These are phyloP conservation scores for Nemotelus nigrinus DNA, from an alignment of 2,888 invertebrate species.

Conservation along the genomic window DNA sequence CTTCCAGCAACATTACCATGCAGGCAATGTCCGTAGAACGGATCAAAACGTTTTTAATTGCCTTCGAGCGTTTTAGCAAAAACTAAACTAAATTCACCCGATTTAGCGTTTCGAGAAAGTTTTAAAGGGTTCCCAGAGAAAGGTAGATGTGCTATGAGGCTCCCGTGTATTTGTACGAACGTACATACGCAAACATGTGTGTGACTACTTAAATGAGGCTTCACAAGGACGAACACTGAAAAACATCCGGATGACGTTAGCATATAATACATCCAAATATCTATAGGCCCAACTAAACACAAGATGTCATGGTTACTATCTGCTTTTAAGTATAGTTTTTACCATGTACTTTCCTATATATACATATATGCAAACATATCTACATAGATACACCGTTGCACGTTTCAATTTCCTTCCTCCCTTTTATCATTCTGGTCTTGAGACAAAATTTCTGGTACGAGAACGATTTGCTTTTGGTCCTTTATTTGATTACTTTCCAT, in stretches of 20 bases:
- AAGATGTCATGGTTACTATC: not conserved
- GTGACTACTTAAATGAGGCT: not conserved
- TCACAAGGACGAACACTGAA: slow-evolving; percentile 2
- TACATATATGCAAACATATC: slow-evolving; percentile 16
- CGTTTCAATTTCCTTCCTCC: slow-evolving; percentile 41
- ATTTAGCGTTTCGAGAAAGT: slow-evolving; percentile 46
- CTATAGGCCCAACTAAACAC: not conserved
- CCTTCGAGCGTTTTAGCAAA: slow-evolving; percentile 46
- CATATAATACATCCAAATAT: not conserved
- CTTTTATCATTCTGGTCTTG: slow-evolving; percentile 46
- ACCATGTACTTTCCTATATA: slow-evolving; percentile 13
- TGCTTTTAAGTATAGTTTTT: slow-evolving; percentile 18
- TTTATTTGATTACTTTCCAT: slow-evolving; percentile 52
- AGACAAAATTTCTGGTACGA: slow-evolving; percentile 47
- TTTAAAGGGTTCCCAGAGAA: slow-evolving; percentile 7
- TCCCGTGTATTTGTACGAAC: not conserved
- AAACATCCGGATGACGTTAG: not conserved
- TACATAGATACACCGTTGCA: slow-evolving; percentile 34
- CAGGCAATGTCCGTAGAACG: not conserved
- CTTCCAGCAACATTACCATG: not conserved
- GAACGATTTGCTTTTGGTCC: slow-evolving; percentile 51
- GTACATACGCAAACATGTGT: not conserved
- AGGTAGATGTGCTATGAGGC: not conserved
- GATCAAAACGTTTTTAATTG: slow-evolving; percentile 47
- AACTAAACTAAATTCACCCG: slow-evolving; percentile 47